Evolutionary conservation across 2,888 invertebrate species (phyloP).

Genomic region (Dolichomitus sp.): DNA sequence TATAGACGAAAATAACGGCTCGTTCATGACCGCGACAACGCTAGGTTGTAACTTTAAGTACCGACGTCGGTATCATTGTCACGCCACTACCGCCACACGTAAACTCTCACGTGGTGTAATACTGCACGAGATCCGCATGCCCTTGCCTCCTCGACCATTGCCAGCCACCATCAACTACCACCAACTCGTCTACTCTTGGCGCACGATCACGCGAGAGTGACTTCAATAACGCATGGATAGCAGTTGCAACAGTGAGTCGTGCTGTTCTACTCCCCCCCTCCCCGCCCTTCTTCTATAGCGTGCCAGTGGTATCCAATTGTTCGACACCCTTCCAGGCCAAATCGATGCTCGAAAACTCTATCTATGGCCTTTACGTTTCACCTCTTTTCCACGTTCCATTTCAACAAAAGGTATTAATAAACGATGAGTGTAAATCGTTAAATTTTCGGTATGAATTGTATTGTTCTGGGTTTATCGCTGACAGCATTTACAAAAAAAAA

Average conservation of each 20-base stretch:
- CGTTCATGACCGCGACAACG: conserved; percentile 53
- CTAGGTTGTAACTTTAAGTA: conserved; percentile 55
- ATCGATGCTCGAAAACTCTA: conserved; percentile 14
- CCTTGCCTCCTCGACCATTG: neutral
- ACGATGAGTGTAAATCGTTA: neutral
- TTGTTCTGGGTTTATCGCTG: neutral
- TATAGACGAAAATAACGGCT: conserved; percentile 52
- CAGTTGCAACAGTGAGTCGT: conserved; percentile 2
- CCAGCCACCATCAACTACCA: neutral
- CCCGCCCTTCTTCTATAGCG: neutral
- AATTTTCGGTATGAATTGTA: neutral
- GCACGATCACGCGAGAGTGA: conserved; percentile 28
- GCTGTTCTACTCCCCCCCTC: neutral
- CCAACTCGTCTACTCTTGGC: neutral
- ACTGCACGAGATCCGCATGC: neutral
- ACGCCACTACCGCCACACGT: conserved; percentile 36
- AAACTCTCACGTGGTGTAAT: conserved; percentile 31
- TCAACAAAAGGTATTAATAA: neutral
- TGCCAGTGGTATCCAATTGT: neutral
- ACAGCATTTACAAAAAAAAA: neutral
- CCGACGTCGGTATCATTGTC: conserved; percentile 53
- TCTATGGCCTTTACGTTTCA: neutral
- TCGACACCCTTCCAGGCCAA: neutral
- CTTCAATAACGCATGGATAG: conserved; percentile 37
- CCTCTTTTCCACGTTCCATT: neutral